Evolutionary conservation across 23 tunicate species (phyloP), one percentile per base, ranked within the genome.

Genomic region (Clavelina lepadiformis): DNA sequence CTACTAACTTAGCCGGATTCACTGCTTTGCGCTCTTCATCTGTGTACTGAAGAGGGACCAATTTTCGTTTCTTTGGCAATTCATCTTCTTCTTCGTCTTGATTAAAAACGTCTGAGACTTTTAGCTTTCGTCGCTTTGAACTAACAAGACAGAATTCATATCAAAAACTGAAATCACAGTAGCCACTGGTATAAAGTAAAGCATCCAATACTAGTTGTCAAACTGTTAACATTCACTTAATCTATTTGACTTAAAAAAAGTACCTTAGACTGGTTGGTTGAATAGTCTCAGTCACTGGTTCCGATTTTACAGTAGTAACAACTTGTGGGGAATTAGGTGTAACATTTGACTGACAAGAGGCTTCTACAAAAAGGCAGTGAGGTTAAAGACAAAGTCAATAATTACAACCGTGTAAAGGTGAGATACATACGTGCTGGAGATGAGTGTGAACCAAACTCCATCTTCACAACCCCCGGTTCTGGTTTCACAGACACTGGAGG

Each of bases 21-120:
- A 86, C 46, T 28, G 95, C 95, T 32, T 86, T 71, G 29, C 77
- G 33, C 27, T 86, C 96, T 52, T 79, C 96, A 8, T 71, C 87
- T 2, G 86, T 87, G 68, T 87, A 87, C 38, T 79, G 82, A 30
- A 89, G 63, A 0, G 97, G 97, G 38, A 89, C 97, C 2, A 89
- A 81, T 38, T 81, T 81, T 33, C 97, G 67, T 45, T 76, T 81
- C 73, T 68, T 81, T 23, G 97, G 97, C 51, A 81, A 35, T 31
- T 89, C 97, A 33, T 89, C 97, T 76, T 89, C 97, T 54, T 89
- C 97, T 31, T 89, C 89, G 37, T 89, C 97, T 50, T 79, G 87
- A 49, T 81, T 89, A 70, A 89, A 89, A 62, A 89, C 85, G 44
- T 89, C 97, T 19, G 89, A 81, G 25, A 89, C 97, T n/a, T 63